phyloP scores from a whole-genome alignment of 2,113 vertebrate species.

The Motacilla tschutschensis region DNA sequence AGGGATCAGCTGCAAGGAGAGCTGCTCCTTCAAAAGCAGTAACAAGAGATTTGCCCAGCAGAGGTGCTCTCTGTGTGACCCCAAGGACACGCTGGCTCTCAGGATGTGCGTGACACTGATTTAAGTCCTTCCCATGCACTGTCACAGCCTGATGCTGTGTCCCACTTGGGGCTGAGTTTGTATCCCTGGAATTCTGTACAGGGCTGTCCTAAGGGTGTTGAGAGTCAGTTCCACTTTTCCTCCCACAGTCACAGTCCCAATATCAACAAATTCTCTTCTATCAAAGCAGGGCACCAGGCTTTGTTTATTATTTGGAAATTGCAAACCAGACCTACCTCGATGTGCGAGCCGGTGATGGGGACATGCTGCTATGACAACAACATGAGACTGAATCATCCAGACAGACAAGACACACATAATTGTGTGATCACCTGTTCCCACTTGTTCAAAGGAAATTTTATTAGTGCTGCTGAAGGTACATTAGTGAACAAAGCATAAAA shows the following conservation, averaged over 20 bases:
- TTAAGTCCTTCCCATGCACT: neutral
- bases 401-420: conserved; percentile 39
- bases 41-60: neutral
- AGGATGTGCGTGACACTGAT: neutral
- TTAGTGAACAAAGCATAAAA: conserved; percentile 37
- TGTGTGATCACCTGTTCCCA: conserved; percentile 28
- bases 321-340: neutral
- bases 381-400: conserved; percentile 39
- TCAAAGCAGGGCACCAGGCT: neutral
- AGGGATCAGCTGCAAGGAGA: neutral
- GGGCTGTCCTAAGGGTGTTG: neutral
- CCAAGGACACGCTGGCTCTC: neutral
- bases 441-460: conserved; percentile 59
- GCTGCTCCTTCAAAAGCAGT: neutral
- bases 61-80: neutral
- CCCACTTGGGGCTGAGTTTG: neutral
- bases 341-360: neutral
- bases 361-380: conserved; percentile 56
- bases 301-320: conserved; percentile 34
- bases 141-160: accelerated
- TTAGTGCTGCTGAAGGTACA: conserved; percentile 33
- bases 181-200: neutral
- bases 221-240: neutral
- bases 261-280: neutral
- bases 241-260: neutral